phyloP scores from a whole-genome alignment of 2,888 invertebrate genomes.

The Dryomyza anilis region DNA sequence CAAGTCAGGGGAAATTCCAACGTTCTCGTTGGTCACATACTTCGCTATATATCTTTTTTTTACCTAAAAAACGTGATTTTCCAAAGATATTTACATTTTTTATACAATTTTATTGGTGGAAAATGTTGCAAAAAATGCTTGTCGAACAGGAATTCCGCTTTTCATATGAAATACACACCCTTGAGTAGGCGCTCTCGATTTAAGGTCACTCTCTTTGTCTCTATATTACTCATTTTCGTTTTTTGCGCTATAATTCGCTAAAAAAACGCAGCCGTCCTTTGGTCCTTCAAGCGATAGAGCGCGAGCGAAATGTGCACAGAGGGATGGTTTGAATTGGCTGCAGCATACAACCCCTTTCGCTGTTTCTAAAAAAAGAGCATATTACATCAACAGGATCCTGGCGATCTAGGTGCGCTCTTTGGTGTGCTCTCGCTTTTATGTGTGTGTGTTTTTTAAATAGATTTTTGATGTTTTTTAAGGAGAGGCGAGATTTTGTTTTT shows the following conservation, averaged over 20 bases:
- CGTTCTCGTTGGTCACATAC: slow-evolving; percentile 41
- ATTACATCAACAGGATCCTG: no score
- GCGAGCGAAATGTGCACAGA: neutral
- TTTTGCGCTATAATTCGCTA: neutral
- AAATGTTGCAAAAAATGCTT: slow-evolving; percentile 36
- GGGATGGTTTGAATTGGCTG: no score
- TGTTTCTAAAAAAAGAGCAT: neutral
- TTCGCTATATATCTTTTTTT: slow-evolving; percentile 42
- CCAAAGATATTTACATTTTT: slow-evolving; percentile 50
- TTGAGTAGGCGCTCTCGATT: neutral
- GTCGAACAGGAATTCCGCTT: slow-evolving; percentile 7
- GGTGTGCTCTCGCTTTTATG: no score
- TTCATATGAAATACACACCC: slow-evolving; percentile 12
- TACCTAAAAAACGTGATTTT: slow-evolving; percentile 51
- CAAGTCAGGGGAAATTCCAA: slow-evolving; percentile 47
- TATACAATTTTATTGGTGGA: slow-evolving; percentile 50
- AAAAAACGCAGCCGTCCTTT: neutral
- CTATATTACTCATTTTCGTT: neutral
- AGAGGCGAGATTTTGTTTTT: slow-evolving; percentile 26
- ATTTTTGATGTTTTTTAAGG: no score
- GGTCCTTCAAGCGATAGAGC: neutral
- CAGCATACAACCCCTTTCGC: slow-evolving; percentile 13
- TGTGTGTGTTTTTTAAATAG: neutral
- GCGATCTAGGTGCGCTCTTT: neutral
- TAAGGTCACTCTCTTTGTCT: neutral